Conservation (phyloP, 2,113 vertebrate genomes). For the Tylochromis polylepis region DNA sequence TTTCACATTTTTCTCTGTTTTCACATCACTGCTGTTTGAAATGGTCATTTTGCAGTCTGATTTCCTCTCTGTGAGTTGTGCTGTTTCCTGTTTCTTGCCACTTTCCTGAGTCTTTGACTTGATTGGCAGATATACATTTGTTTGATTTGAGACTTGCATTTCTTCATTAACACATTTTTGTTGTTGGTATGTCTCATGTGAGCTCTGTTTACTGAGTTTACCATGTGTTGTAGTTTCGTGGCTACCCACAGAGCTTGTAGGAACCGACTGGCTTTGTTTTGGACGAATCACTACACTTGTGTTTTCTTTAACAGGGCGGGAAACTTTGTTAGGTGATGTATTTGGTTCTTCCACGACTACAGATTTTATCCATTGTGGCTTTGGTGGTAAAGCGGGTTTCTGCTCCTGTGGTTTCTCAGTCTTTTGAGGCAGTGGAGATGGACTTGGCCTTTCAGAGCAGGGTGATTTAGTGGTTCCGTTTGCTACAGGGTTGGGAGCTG, state of each 20-base stretch:
- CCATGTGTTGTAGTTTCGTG: background rate
- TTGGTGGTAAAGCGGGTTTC: constrained; percentile 68
- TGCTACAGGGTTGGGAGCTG: constrained; percentile 46
- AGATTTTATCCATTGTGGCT: constrained; percentile 59
- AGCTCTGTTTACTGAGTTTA: background rate
- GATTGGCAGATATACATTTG: background rate
- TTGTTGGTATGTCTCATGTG: background rate
- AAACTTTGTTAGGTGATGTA: constrained; percentile 63
- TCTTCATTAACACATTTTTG: background rate
- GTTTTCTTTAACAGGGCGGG: constrained; percentile 44
- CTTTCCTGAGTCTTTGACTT: constrained; percentile 3
- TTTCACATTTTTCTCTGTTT: constrained; percentile 56
- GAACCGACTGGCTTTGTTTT: constrained; percentile 21
- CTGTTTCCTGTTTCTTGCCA: background rate
- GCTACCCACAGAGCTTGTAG: constrained; percentile 19
- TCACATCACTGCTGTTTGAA: background rate
- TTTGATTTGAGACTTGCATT: background rate
- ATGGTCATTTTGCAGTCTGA: background rate
- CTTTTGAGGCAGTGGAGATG: constrained; percentile 50
- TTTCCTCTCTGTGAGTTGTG: background rate
- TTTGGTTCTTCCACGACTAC: constrained; percentile 1
- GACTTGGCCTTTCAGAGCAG: constrained; percentile 18
- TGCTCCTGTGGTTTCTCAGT: constrained; percentile 48
- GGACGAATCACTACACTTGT: constrained; percentile 19
- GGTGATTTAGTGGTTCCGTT: constrained; percentile 46